Evolutionary conservation across 2,888 invertebrate genomes (phyloP).

Genomic region (Rosalia funebris): DNA sequence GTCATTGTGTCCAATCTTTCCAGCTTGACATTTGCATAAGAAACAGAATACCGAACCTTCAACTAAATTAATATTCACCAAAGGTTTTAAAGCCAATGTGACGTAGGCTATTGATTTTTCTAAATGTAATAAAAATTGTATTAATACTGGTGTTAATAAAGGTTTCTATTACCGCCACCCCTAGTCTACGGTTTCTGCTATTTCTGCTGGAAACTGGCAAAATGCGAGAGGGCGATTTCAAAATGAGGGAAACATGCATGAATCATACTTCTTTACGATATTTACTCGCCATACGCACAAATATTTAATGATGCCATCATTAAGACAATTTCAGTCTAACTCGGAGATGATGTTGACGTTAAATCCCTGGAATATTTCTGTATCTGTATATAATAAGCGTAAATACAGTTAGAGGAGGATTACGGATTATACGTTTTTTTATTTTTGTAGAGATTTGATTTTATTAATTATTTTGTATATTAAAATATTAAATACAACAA

Average conservation of each 20-base stretch:
- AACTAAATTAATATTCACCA: too few relatives aligned
- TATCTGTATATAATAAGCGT: too few relatives aligned
- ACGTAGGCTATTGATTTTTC: slow-evolving; percentile 30
- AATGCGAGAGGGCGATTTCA: slow-evolving; percentile 56
- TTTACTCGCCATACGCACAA: slow-evolving; percentile 51
- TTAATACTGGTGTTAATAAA: slow-evolving; percentile 56
- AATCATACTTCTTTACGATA: slow-evolving; percentile 59
- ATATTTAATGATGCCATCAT: slow-evolving; percentile 56
- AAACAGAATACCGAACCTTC: too few relatives aligned
- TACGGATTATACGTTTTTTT: too few relatives aligned
- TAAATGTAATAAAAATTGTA: slow-evolving; percentile 42
- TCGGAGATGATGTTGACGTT: too few relatives aligned
- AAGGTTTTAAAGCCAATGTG: neutral
- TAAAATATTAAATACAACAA: too few relatives aligned
- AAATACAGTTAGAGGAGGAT: too few relatives aligned
- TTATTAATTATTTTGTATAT: too few relatives aligned
- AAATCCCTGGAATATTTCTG: too few relatives aligned
- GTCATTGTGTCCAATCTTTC: too few relatives aligned
- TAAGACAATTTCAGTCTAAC: slow-evolving; percentile 33
- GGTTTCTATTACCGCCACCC: slow-evolving; percentile 53
- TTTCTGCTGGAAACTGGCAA: slow-evolving; percentile 58
- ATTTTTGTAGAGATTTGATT: too few relatives aligned
- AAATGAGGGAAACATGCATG: slow-evolving; percentile 61
- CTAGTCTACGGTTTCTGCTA: slow-evolving; percentile 50
- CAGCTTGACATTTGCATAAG: too few relatives aligned